These are phyloP conservation scores for Molossus alvarezi DNA, from an alignment of 2,797 vertebrate genomes.

Conservation along the genomic window DNA sequence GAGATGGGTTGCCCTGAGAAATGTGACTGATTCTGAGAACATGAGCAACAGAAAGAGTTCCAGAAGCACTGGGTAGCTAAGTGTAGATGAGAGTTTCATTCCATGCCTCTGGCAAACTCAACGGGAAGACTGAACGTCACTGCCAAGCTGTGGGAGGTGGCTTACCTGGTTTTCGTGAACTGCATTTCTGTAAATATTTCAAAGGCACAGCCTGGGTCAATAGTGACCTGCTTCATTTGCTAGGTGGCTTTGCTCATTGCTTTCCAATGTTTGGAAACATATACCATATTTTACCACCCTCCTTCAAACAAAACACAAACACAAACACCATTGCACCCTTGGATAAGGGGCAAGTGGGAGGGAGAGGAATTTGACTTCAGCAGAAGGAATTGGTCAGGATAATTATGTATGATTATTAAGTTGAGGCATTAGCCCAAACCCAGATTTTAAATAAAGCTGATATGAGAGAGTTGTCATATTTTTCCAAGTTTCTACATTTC, in stretches of 20 bases:
- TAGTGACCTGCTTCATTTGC: slow-evolving; percentile 16
- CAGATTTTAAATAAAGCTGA: neutral
- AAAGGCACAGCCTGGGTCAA: neutral
- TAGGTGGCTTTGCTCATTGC: neutral
- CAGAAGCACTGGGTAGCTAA: slow-evolving; percentile 2
- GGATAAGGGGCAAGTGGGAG: neutral
- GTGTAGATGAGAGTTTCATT: neutral
- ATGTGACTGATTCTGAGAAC: neutral
- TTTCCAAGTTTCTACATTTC: neutral
- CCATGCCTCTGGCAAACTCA: neutral
- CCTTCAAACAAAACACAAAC: neutral
- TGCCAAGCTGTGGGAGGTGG: neutral
- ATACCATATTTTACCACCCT: neutral
- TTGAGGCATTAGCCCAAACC: neutral
- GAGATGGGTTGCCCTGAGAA: neutral
- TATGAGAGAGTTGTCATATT: neutral
- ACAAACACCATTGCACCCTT: neutral
- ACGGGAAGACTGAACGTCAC: neutral
- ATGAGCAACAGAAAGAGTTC: neutral
- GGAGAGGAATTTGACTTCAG: neutral
- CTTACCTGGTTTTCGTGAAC: neutral
- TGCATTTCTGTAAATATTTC: neutral
- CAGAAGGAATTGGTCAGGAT: neutral
- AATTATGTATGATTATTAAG: neutral
- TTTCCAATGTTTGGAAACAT: slow-evolving; percentile 49